Evolutionary conservation across 2,888 invertebrate genomes (phyloP), one percentile per base, ranked within the genome.

Genomic region (Drosophila prolongata): DNA sequence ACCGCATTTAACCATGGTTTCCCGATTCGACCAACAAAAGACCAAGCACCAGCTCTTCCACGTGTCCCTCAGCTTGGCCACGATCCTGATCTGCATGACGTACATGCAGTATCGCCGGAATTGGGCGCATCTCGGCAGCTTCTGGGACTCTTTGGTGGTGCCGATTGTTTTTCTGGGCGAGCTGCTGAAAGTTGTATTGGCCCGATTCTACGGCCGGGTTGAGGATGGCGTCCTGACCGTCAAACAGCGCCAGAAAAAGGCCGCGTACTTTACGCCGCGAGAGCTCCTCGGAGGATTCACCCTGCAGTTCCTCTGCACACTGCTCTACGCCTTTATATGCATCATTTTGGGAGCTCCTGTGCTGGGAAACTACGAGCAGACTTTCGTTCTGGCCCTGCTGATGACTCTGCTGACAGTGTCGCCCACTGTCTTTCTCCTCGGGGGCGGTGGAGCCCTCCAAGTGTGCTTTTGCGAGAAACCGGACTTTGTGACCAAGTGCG

Each of bases 271-370:
- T 16, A 89, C 91, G 43, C 75, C 90, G 10, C 83, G 88, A 8
- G 92, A 92, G 52, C 60, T 92, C 3, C 49, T 89, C 1, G 89
- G 90, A 4, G 91, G 91, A 6, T 65, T 92, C 1, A 67, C 91
- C 1, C 62, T 92, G 53, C 92, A 92, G 55, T 88, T 90, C 53
- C 64, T 92, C 19, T 91, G 91, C 61, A 90, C 90, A 0, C 57
- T 92, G 35, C 77, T 92, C 3, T 93, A 91, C 75, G 90, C 80
- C 3, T 92, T 92, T 44, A 87, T 91, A 13, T 92, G 93, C 69
- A 91, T 92, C 16, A 90, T 92, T 44, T 67, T 92, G 47, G 92
- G 92, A n/a, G 92, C 92, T 6, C 92, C 92, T 9, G 91, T 92
- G n/a, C 74, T 92, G 53, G 89, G 90, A 13, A 91, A 91, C 60